phyloP scores from a whole-genome alignment of 2,888 invertebrate species.

The Leptinotarsa haldemani region DNA sequence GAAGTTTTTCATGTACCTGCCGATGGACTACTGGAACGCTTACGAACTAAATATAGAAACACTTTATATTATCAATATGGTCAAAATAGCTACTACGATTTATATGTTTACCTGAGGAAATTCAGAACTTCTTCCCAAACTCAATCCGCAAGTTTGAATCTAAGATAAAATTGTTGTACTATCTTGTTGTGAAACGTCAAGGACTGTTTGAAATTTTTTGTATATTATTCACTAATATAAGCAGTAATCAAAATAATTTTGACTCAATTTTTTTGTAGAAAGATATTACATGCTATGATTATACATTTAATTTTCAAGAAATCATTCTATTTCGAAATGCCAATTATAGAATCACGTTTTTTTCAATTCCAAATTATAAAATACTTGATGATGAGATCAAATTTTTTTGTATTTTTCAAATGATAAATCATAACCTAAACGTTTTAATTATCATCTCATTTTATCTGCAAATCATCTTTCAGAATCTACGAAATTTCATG shows the following conservation, averaged over 20 bases:
- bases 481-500: too few species aligned
- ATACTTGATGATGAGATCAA: too few species aligned
- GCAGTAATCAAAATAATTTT: not conserved
- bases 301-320: too few species aligned
- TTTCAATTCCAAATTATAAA: too few species aligned
- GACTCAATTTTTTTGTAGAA: too few species aligned
- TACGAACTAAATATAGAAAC: not conserved
- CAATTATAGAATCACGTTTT: too few species aligned
- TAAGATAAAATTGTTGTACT: not conserved
- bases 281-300: too few species aligned
- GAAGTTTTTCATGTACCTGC: conserved; percentile 6
- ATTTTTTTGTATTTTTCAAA: too few species aligned
- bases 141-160: not conserved
- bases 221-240: conserved; percentile 1
- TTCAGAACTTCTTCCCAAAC: conserved; percentile 9
- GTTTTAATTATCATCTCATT: too few species aligned
- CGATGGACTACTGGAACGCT: not conserved
- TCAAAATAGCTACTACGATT: conserved; percentile 8
- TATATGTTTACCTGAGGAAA: conserved; percentile 4
- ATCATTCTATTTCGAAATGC: too few species aligned
- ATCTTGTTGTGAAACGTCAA: not conserved
- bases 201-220: conserved; percentile 13
- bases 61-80: conserved; percentile 8
- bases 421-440: too few species aligned
- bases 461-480: too few species aligned